Percentiles rank a stretch among this genome's conserved stretches.
These are phyloP conservation scores for Folsomia manolachei DNA, from an alignment of 2,888 invertebrate genomes.

Conservation along the genomic window DNA sequence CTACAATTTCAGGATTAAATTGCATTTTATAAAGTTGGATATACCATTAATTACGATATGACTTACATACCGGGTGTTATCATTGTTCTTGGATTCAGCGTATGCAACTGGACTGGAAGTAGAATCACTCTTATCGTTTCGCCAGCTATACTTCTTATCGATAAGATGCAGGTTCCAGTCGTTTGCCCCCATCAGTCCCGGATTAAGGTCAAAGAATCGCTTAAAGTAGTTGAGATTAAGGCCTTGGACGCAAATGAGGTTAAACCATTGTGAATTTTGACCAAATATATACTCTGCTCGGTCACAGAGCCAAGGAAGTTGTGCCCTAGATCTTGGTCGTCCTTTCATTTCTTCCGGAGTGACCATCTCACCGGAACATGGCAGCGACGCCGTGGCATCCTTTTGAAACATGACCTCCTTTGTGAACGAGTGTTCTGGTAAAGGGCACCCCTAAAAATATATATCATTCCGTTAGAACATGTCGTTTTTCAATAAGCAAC, in stretches of 20 bases:
- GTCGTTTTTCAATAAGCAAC: no score
- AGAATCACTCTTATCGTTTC: not conserved
- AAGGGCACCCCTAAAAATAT: conserved; percentile 5
- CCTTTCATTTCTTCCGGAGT: not conserved
- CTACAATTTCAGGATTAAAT: no score
- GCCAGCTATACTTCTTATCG: not conserved
- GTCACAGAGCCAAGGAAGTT: conserved; percentile 2
- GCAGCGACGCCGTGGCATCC: not conserved
- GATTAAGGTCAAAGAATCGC: not conserved
- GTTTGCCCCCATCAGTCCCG: not conserved
- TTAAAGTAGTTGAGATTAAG: not conserved
- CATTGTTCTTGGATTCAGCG: not conserved
- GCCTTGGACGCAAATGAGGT: conserved; percentile 1
- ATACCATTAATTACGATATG: no score
- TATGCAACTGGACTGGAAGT: not conserved
- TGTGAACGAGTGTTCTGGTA: conserved; percentile 5
- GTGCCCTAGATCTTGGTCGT: not conserved
- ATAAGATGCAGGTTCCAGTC: not conserved
- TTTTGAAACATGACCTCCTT: not conserved
- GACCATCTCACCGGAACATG: not conserved
- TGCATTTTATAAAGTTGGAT: no score
- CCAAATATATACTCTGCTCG: not conserved
- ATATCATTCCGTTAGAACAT: no score
- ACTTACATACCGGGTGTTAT: no score
- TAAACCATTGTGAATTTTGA: not conserved